Evolutionary conservation across 2,797 vertebrate species (phyloP), one percentile per base, ranked within the genome.

Genomic region (Telmatherina bonti): DNA sequence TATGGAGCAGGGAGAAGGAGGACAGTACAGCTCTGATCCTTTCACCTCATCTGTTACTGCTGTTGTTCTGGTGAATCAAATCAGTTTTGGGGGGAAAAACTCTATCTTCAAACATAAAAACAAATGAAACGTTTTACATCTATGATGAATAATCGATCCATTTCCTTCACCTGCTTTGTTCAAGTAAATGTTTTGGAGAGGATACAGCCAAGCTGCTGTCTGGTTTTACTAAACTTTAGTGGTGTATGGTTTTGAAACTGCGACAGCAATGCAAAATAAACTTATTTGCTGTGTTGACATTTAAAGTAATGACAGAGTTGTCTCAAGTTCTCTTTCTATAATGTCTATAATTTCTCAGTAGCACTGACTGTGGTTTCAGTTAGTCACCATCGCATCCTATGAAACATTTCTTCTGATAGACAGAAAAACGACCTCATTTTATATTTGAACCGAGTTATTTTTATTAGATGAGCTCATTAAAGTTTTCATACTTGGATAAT

Each of bases 1-100:
- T 72, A 64, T 13, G 8, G 61, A 3, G 63, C 20, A 26, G 35
- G 69, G 72, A 56, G 41, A 33, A 68, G 35, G 68, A 70, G 33
- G 45, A 52, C 36, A 41, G 60, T 59, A 67, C 45, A 4, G 29
- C 38, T 74, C 30, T 55, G 11, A 55, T 61, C 53, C 77, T 62
- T 71, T 47, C 22, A 70, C 62, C 30, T 69, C 41, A 22, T 45
- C 3, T 30, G 49, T 35, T 60, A 59, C 47, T 38, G 45, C 62
- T 66, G 18, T 67, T 59, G 18, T 60, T 69, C 24, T 49, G 16
- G 62, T 22, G 35, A 57, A 56, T 45, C 52, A 15, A 12, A 45
- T 11, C 15, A 18, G 11, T 1, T 53, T 29, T 36, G 45, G 26
- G 49, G 13, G 43, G 33, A 81, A 38, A n/a, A 26, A 26, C 51